Evolutionary conservation across 2,888 invertebrate species (phyloP).

Genomic region (Coecobrya sp.): DNA sequence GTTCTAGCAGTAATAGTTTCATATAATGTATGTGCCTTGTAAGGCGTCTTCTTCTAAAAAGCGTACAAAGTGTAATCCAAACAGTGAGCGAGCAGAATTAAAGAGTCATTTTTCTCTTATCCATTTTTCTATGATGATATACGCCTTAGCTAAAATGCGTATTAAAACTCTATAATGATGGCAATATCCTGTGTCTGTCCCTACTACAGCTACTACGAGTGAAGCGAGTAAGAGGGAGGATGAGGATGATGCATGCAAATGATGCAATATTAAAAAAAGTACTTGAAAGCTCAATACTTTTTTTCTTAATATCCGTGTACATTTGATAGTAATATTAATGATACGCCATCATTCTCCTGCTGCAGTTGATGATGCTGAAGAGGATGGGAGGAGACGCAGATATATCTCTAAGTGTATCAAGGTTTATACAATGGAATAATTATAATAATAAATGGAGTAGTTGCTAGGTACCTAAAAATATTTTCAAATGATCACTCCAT

Average conservation of each 20-base stretch:
- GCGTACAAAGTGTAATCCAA: constrained; percentile 29
- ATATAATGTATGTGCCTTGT: constrained; percentile 38
- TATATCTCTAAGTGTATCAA: background rate
- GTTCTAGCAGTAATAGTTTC: background rate
- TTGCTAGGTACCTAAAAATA: background rate
- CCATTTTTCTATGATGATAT: background rate
- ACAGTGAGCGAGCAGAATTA: constrained; percentile 24
- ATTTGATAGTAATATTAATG: constrained; percentile 3
- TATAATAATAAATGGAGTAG: background rate
- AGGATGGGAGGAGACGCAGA: constrained; percentile 25
- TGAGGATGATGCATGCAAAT: constrained; percentile 64
- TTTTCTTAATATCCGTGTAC: constrained; percentile 35
- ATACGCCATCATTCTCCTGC: background rate
- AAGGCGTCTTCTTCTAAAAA: constrained; percentile 56
- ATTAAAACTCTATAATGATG: constrained; percentile 58
- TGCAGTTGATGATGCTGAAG: background rate
- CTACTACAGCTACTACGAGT: background rate
- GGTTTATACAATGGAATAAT: background rate
- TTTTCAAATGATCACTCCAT: background rate
- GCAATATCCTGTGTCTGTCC: constrained; percentile 36
- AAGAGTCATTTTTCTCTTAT: background rate
- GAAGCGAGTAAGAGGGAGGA: constrained; percentile 11
- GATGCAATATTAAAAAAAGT: constrained; percentile 68
- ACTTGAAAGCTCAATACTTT: constrained; percentile 44
- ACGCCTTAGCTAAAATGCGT: constrained; percentile 52